Conservation (phyloP, 2,113 vertebrate genomes). For the Myiagra hebetior region DNA sequence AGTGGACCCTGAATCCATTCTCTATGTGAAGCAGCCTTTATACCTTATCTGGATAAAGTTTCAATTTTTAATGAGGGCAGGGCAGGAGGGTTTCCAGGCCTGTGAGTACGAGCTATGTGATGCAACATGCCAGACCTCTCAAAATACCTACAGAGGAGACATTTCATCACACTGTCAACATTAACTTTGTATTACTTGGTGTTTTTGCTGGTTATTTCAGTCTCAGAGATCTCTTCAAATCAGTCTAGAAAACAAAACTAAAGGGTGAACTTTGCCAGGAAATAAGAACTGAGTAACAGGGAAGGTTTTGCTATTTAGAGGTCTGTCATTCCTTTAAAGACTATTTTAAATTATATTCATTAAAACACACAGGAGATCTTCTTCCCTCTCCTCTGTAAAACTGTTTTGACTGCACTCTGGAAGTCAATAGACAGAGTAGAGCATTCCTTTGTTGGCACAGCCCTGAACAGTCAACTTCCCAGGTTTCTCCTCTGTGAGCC, state of each 20-base stretch:
- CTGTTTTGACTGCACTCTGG: not conserved
- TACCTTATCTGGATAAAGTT: slow-evolving; percentile 28
- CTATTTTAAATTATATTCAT: not conserved
- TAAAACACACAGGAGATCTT: not conserved
- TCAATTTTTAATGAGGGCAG: slow-evolving; percentile 41
- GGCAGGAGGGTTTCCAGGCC: slow-evolving; percentile 54
- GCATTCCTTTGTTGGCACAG: not conserved
- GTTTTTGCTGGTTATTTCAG: not conserved
- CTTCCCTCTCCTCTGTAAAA: not conserved
- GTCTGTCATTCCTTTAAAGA: not conserved
- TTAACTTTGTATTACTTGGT: not conserved
- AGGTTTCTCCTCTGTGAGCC: not conserved
- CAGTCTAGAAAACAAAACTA: not conserved
- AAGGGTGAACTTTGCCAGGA: not conserved
- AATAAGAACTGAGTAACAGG: not conserved
- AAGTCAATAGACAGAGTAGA: not conserved
- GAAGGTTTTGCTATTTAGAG: not conserved
- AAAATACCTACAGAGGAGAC: not conserved
- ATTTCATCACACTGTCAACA: not conserved
- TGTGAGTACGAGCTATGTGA: slow-evolving; percentile 13
- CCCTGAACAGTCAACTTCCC: not conserved
- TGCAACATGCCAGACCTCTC: slow-evolving; percentile 18
- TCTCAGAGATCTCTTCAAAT: not conserved
- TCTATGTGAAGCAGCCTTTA: not conserved
- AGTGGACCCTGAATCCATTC: not conserved